phyloP scores from a whole-genome alignment of 2,797 vertebrate genomes.

The Hoplostethus atlanticus region DNA sequence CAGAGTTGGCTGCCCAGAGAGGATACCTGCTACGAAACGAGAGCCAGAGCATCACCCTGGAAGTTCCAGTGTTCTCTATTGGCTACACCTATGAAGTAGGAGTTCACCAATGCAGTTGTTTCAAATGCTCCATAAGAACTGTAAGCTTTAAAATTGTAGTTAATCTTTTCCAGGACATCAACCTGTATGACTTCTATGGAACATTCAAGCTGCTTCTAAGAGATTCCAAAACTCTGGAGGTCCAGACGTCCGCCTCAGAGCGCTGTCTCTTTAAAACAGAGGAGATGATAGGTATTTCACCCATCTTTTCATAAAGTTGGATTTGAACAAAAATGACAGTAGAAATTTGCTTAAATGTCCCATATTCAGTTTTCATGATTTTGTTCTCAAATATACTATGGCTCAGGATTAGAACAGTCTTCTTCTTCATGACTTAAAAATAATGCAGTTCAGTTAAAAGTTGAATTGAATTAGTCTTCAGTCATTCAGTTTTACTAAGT shows the following conservation, averaged over 20 bases:
- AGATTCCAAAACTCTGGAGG: conserved; percentile 79
- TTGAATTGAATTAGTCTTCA: too few relatives aligned
- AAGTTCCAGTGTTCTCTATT: conserved; percentile 80
- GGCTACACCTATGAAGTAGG: conserved; percentile 83
- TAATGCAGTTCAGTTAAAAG: too few relatives aligned
- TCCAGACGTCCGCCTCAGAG: conserved; percentile 74
- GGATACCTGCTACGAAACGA: conserved; percentile 77
- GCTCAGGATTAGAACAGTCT: too few relatives aligned
- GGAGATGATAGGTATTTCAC: conserved; percentile 79
- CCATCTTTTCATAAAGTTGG: neutral
- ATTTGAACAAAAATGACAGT: neutral
- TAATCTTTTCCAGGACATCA: conserved; percentile 66
- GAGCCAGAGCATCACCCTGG: conserved; percentile 65
- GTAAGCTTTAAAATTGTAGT: neutral
- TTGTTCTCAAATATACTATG: too few relatives aligned
- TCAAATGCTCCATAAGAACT: neutral
- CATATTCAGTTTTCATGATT: too few relatives aligned
- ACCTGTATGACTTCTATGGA: conserved; percentile 68
- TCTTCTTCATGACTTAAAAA: too few relatives aligned
- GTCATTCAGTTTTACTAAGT: too few relatives aligned
- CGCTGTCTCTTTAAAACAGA: conserved; percentile 78
- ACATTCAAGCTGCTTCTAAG: conserved; percentile 78
- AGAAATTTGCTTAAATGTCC: neutral
- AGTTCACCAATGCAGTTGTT: neutral
- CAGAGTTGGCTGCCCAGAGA: conserved; percentile 51